These are phyloP conservation scores for Cheiracanthium punctorium DNA, from an alignment of 2,888 invertebrate genomes.

Conservation along the genomic window DNA sequence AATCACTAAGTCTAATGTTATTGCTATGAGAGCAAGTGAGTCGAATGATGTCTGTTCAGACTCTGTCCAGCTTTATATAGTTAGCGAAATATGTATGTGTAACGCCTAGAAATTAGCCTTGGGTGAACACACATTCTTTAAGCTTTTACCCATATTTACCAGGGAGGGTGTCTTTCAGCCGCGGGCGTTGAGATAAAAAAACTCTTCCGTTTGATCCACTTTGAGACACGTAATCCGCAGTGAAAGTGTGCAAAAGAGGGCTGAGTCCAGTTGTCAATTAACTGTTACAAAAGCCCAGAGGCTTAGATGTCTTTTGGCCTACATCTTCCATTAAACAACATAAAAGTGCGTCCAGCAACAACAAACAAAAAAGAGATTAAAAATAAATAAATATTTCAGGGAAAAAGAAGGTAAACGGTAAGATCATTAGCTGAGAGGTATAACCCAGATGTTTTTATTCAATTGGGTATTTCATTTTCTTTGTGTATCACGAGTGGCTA, in stretches of 20 bases:
- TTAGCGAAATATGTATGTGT: slow-evolving; percentile 19
- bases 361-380: slow-evolving; percentile 18
- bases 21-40: background rate
- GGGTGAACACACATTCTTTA: slow-evolving; percentile 40
- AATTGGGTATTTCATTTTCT: slow-evolving; percentile 25
- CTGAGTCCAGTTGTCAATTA: slow-evolving; percentile 59
- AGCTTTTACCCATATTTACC: slow-evolving; percentile 56
- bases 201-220: slow-evolving; percentile 56
- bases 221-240: slow-evolving; percentile 27
- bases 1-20: background rate
- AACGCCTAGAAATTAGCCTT: slow-evolving; percentile 34
- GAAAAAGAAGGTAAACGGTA: slow-evolving; percentile 17
- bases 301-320: slow-evolving; percentile 53
- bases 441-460: slow-evolving; percentile 54
- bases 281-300: slow-evolving; percentile 44
- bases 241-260: slow-evolving; percentile 51
- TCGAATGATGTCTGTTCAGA: slow-evolving; percentile 3
- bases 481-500: slow-evolving; percentile 8
- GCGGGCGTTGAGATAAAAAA: slow-evolving; percentile 21
- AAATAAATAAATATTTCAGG: slow-evolving; percentile 36
- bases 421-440: slow-evolving; percentile 51
- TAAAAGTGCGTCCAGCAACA: slow-evolving; percentile 25
- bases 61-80: slow-evolving; percentile 32
- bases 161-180: slow-evolving; percentile 59
- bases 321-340: slow-evolving; percentile 43